Percentiles rank a stretch among this genome's conserved stretches.
phyloP scores from a whole-genome alignment of 37 sponge, comb jelly and placozoan species.

The Tethya wilhelma region DNA sequence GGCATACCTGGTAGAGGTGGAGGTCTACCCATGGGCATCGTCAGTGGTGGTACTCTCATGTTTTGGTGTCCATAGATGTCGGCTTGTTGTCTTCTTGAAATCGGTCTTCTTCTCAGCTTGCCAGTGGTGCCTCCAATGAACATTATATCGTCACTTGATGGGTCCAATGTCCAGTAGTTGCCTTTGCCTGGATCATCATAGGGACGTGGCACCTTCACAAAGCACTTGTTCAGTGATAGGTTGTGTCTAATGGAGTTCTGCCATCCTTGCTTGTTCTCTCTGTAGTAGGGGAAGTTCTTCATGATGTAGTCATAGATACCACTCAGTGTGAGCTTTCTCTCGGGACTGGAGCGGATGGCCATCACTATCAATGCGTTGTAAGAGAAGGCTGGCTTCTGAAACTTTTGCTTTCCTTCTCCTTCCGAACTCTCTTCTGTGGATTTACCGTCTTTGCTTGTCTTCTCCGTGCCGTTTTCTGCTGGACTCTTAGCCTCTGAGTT shows the following conservation, averaged over 20 bases:
- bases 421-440: conserved; percentile 13
- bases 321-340: conserved; percentile 91
- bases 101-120: conserved; percentile 82
- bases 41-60: conserved; percentile 48
- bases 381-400: conserved; percentile 91
- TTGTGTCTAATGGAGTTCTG: conserved; percentile 98
- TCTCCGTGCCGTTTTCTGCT: conserved; percentile 1
- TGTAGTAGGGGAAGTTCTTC: conserved; percentile 94
- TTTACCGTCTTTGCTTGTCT: conserved; percentile 17
- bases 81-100: conserved; percentile 59
- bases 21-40: conserved; percentile 51
- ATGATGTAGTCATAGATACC: conserved; percentile 96
- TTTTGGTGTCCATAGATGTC: conserved; percentile 61
- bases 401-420: conserved; percentile 51
- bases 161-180: conserved; percentile 96
- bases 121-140: conserved; percentile 88
- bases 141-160: conserved; percentile 90
- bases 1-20: conserved; percentile 60
- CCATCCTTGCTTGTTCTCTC: conserved; percentile 97
- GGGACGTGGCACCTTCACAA: conserved; percentile 93
- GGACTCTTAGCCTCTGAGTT: conserved; percentile 29
- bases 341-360: conserved; percentile 92
- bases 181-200: conserved; percentile 98
- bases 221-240: conserved; percentile 95
- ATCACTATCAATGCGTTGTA: conserved; percentile 97